Base-by-base conservation (phyloP, 2,888 invertebrate species). In the Calliphora vomitoria region DNA sequence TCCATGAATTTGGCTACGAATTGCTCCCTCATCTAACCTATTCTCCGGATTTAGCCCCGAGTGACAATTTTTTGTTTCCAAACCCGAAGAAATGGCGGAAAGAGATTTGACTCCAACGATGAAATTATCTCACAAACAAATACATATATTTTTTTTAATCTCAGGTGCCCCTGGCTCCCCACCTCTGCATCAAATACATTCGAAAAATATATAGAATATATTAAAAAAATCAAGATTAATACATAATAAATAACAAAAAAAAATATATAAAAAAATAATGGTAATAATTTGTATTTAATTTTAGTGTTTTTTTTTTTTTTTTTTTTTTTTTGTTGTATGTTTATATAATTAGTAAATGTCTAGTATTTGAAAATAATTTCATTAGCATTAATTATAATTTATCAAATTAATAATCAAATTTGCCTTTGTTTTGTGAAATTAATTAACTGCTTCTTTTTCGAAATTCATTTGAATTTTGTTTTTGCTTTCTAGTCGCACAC, bases 361-460 rank as follows among this genome's bases (percentile, higher is more conserved):
- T 64, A 38, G 64, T 38, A 41, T 64, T 64, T 64, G 5, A 38
- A 64, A 64, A 38, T 64, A 10, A 64, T 68, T 44, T 68, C 68
- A 44, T 47, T 68, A 47, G 20, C 68, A 68, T 68, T 68, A 44
- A 68, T 68, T 68, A 68, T 44, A 44, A 44, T 44, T 68, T 68
- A 68, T 68, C 41, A 68, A 68, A 68, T 44, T 44, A 68, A 68
- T 47, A 44, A 68, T 68, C 20, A 47, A 35, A 68, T 68, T 68
- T 6, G 47, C 10, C 44, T 44, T 47, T 41, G 4, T 66, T 66
- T 66, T 66, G 8, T 64, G 4, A 66, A 66, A 41, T 44, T 18
- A 44, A 38, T n/a, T 38, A 64, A 8, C 62, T 64, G 15, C 10
- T 64, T 38, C 41, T 35, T 41, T 60, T 31, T 31, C 6, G 4